phyloP scores from a whole-genome alignment of 35 echinoderm and acorn worm species.

The Acanthaster planci region DNA sequence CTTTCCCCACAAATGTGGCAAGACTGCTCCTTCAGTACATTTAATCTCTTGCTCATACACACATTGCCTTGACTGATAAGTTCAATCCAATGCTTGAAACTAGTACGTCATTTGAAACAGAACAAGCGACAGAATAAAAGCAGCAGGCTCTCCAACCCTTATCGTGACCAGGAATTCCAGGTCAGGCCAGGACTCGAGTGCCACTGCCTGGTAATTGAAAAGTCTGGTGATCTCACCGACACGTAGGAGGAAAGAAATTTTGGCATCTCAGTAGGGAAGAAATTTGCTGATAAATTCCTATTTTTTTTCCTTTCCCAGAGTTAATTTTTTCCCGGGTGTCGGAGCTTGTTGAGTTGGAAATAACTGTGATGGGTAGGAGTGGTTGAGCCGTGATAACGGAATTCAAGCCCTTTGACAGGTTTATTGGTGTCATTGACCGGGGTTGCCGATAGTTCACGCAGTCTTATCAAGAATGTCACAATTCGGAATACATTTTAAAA shows the following conservation, averaged over 20 bases:
- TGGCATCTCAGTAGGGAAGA: not conserved
- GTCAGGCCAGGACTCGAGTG: not conserved
- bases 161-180: not conserved
- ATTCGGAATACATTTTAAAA: no score
- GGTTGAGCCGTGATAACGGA: not conserved
- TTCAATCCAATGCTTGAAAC: no score
- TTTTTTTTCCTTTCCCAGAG: not conserved
- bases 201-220: constrained; percentile 3
- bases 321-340: not conserved
- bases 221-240: constrained; percentile 8
- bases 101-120: no score
- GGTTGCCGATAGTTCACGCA: no score
- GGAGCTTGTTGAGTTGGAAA: not conserved
- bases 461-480: no score
- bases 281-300: no score
- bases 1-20: no score
- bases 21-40: no score
- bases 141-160: not conserved
- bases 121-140: not conserved
- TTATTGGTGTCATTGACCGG: constrained; percentile 9
- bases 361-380: not conserved
- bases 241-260: not conserved
- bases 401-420: constrained; percentile 11
- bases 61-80: no score
- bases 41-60: no score